phyloP scores from a whole-genome alignment of 2,888 invertebrate species.

The Cryptus armator region DNA sequence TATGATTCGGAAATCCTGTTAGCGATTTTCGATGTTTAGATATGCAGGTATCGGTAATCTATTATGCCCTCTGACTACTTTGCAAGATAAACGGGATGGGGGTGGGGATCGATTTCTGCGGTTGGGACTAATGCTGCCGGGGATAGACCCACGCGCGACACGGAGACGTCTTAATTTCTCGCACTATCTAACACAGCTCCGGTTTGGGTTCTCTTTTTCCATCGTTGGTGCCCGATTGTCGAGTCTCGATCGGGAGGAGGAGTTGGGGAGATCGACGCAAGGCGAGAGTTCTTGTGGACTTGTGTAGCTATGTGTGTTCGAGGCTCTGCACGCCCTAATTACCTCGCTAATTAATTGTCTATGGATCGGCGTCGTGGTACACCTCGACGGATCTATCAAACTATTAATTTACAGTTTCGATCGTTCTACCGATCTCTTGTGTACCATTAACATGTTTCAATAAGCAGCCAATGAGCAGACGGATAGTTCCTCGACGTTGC shows the following conservation, averaged over 20 bases:
- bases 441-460: background rate
- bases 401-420: conserved; percentile 16
- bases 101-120: conserved; percentile 20
- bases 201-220: background rate
- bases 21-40: background rate
- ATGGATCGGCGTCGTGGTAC: conserved; percentile 67
- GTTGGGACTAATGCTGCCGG: conserved; percentile 18
- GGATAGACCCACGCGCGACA: conserved; percentile 66
- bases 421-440: conserved; percentile 15
- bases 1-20: background rate
- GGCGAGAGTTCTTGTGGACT: conserved; percentile 23
- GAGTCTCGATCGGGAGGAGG: background rate
- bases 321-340: conserved; percentile 71
- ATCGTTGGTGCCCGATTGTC: conserved; percentile 19
- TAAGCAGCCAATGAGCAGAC: conserved; percentile 14
- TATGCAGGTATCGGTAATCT: background rate
- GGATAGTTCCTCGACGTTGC: too few species aligned
- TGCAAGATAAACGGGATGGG: conserved; percentile 24
- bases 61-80: conserved; percentile 21
- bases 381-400: conserved; percentile 51
- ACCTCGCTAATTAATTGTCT: conserved; percentile 73
- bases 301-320: conserved; percentile 64
- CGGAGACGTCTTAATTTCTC: conserved; percentile 67
- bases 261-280: background rate
- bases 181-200: conserved; percentile 56